These are phyloP conservation scores for Scaptomyza reducta DNA, from an alignment of 2,888 invertebrate species.

Conservation along the genomic window DNA sequence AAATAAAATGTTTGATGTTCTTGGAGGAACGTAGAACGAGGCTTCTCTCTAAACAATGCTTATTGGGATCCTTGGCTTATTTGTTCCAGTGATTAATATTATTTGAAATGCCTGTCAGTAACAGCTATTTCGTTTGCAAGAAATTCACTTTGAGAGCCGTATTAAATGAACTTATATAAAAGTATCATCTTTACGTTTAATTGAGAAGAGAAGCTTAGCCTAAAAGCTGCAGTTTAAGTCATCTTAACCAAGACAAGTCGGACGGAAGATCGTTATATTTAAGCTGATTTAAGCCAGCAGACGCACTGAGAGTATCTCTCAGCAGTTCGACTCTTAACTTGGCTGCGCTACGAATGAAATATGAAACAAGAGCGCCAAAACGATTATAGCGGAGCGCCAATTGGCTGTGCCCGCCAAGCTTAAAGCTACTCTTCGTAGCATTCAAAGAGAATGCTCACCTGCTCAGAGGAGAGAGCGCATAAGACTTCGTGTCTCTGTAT, in stretches of 20 bases:
- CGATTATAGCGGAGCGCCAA: slow-evolving; percentile 36
- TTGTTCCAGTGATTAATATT: slow-evolving; percentile 59
- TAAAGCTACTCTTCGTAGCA: slow-evolving; percentile 57
- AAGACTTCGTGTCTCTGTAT: slow-evolving; percentile 24
- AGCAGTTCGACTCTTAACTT: slow-evolving; percentile 7
- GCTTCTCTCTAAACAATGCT: slow-evolving; percentile 22
- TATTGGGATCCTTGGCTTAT: slow-evolving; percentile 52
- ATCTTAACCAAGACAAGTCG: too few species aligned
- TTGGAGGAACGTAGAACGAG: slow-evolving; percentile 32
- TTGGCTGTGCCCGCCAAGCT: slow-evolving; percentile 24
- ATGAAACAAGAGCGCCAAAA: slow-evolving; percentile 41
- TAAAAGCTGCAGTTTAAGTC: too few species aligned
- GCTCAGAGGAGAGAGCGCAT: slow-evolving; percentile 33
- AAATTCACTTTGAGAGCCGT: too few species aligned
- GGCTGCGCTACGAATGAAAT: slow-evolving; percentile 47
- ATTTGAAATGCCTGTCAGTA: not conserved
- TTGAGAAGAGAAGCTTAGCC: too few species aligned
- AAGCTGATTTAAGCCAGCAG: too few species aligned
- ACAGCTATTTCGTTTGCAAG: not conserved
- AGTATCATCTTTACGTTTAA: too few species aligned
- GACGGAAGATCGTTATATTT: too few species aligned
- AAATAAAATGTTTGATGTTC: slow-evolving; percentile 44
- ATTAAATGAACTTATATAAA: too few species aligned
- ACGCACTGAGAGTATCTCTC: slow-evolving; percentile 7
- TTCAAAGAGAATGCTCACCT: slow-evolving; percentile 70